Evolutionary conservation across 2,113 vertebrate genomes (phyloP), one percentile per base, ranked within the genome.

Genomic region (Buteo buteo): DNA sequence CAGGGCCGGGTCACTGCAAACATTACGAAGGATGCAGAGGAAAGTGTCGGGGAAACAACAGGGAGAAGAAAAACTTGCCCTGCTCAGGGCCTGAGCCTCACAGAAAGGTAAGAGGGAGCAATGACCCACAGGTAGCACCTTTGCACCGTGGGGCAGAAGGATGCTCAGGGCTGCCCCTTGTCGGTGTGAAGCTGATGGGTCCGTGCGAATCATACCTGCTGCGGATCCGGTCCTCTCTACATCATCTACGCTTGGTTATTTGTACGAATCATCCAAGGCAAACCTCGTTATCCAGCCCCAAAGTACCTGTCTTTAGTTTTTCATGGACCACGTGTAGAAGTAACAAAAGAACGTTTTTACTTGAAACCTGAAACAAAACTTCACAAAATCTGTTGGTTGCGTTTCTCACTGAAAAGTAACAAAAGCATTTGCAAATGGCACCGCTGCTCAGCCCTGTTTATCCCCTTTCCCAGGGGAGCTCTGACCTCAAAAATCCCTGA

Each of bases 401-500:
- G 6, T 73, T 94, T 92, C 55, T 89, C 64, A 55, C 40, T 16
- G 32, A 49, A 61, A 92, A 78, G 40, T 45, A 86, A 2, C 17
- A 54, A 24, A 64, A 5, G 3, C 3, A 25, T 66, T 76, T 83
- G 59, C 67, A 93, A 59, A 64, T 10, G 34, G 65, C 76, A 83
- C 42, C 14, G 3, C 65, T 61, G 67, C 65, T 92, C 25, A 16
- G 38, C 52, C 59, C 70, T 36, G 29, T 87, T 94, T 67, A 65
- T 88, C 36, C 72, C 59, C 10, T 85, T 74, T 81, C 70, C 59
- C 73, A 62, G 71, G 72, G 67, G 50, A 90, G n/a, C 16, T 96
- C 65, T 95, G 94, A 94, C 88, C 86, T 95, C 72, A 93, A 72
- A 90, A 94, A 59, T 74, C 47, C 61, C 92, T 0, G 2, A 83